Evolutionary conservation across 1,140 invertebrate species (phyloP).

Genomic region (Vanessa atalanta): DNA sequence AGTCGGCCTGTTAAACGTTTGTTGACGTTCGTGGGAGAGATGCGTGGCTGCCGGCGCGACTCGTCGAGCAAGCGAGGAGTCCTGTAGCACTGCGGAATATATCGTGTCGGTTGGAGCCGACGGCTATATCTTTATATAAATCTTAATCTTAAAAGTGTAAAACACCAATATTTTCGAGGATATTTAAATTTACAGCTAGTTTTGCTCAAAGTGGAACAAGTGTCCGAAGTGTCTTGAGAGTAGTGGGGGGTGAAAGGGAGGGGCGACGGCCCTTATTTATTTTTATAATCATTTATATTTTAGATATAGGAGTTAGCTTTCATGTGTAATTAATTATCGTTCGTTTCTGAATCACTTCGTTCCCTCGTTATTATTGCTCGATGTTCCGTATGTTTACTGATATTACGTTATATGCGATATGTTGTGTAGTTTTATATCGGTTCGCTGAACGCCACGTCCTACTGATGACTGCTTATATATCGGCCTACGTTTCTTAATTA

Average conservation of each 20-base stretch:
- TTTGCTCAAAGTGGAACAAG: constrained; percentile 57
- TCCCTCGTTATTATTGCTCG: constrained; percentile 26
- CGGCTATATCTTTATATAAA: constrained; percentile 20
- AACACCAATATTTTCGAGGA: constrained; percentile 51
- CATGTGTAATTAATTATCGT: constrained; percentile 58
- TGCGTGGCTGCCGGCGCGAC: not conserved
- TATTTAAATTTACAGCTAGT: constrained; percentile 50
- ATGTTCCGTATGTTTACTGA: constrained; percentile 40
- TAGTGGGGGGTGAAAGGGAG: constrained; percentile 44
- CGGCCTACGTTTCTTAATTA: constrained; percentile 41
- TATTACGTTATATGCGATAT: constrained; percentile 42
- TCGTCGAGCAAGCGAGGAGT: not conserved
- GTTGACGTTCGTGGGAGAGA: constrained; percentile 37
- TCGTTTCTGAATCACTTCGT: constrained; percentile 36
- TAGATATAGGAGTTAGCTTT: constrained; percentile 69
- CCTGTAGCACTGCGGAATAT: constrained; percentile 18
- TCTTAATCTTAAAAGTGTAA: constrained; percentile 40
- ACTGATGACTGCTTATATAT: constrained; percentile 14
- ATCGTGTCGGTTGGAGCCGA: constrained; percentile 11
- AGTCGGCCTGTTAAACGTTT: constrained; percentile 57
- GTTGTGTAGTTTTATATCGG: constrained; percentile 30
- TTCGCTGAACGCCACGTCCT: constrained; percentile 20
- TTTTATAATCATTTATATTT: constrained; percentile 79
- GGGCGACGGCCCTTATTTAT: constrained; percentile 72
- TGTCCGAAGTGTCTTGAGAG: constrained; percentile 53